A percentile compares a stretch with the other conserved stretches of the same genome.
Evolutionary conservation across 2,888 invertebrate genomes (phyloP).

Genomic region (Limnephilus lunatus): DNA sequence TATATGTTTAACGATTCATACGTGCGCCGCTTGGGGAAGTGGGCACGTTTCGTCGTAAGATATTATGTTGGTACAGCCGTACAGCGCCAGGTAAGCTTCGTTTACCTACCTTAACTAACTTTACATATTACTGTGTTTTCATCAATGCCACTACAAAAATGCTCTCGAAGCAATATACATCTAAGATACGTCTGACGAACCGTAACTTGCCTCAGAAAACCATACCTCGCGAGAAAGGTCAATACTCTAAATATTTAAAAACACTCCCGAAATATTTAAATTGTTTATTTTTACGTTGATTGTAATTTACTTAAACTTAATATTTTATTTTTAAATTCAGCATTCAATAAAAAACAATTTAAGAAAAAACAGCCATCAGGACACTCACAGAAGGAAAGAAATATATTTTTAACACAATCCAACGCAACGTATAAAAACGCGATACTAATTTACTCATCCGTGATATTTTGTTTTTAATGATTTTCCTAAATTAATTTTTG

Average conservation of each 20-base stretch:
- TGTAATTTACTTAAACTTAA: background rate
- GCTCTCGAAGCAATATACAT: background rate
- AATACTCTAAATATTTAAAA: background rate
- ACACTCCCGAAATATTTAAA: background rate
- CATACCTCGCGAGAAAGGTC: background rate
- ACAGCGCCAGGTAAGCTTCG: constrained; percentile 33
- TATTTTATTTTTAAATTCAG: background rate
- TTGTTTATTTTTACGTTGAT: background rate
- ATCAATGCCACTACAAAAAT: background rate
- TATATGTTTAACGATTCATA: constrained; percentile 65
- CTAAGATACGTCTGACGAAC: background rate
- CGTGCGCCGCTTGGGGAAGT: constrained; percentile 59
- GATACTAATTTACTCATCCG: background rate
- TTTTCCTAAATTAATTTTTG: constrained; percentile 24
- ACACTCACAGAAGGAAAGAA: background rate
- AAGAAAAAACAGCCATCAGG: background rate
- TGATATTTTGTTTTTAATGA: background rate
- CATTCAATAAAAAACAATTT: too few species aligned
- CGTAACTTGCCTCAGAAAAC: background rate
- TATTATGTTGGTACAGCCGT: constrained; percentile 25
- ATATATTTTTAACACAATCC: background rate
- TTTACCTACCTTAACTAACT: background rate
- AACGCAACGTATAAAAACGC: background rate
- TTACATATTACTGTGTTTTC: background rate
- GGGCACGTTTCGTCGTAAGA: constrained; percentile 61